Base-by-base conservation (phyloP, 2,888 invertebrate species). In the Desoria tigrina region DNA sequence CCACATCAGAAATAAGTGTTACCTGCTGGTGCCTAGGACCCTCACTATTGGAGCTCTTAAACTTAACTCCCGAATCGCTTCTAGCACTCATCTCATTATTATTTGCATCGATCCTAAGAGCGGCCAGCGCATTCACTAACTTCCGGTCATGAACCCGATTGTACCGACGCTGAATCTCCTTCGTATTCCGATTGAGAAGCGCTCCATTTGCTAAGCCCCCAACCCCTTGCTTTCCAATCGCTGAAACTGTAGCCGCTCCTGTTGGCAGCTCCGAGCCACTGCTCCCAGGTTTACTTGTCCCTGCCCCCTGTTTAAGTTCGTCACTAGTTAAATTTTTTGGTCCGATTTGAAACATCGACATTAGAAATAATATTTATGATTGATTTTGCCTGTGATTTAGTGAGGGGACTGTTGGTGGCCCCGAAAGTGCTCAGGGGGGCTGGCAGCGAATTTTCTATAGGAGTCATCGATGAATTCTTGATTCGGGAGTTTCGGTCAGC, bases 391-490 rank as follows among this genome's bases (percentile, higher is more conserved):
- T n/a, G n/a, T n/a, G n/a, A n/a, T n/a, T n/a, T n/a, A n/a, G n/a
- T n/a, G n/a, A n/a, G n/a, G n/a, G n/a, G n/a, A n/a, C n/a, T n/a
- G n/a, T n/a, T n/a, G n/a, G n/a, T n/a, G n/a, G n/a, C n/a, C n/a
- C n/a, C n/a, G n/a, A 49, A 49, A 49, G 49, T 18, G 14, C 49
- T 49, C 18, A 49, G 21, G 18, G 49, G 49, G 21, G 49, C 7
- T n/a, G 49, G 49, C 7, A 49, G 49, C 18, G 49, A 16, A 7
- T 49, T n/a, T 39, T 6, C 21, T 16, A 21, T 16, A 11, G 45
- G 45, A 6, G 45, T 4, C 45, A 18, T 6, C 7, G 45, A 6
- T 6, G 21, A 18, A 16, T 16, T 16, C 6, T 16, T 16, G 6
- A 18, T 6, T 45, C 21, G 45, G 18, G 16, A 16, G 16, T 21